These are phyloP conservation scores for Acrobasis suavella DNA, from an alignment of 2,888 invertebrate species.

Conservation along the genomic window DNA sequence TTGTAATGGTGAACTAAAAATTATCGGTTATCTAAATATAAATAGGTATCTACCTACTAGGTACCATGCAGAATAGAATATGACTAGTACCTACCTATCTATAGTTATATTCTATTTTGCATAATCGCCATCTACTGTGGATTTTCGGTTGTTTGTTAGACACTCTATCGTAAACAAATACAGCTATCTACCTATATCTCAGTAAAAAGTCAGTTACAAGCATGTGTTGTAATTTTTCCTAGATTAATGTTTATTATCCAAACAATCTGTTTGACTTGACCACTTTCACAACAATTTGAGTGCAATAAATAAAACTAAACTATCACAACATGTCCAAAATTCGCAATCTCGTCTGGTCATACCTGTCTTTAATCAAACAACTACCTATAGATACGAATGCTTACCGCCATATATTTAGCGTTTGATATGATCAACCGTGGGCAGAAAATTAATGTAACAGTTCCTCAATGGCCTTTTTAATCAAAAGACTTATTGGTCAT, in stretches of 20 bases:
- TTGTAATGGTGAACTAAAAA: no score
- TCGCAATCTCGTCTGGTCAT: conserved; percentile 10
- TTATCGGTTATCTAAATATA: no score
- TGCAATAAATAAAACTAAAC: conserved; percentile 8
- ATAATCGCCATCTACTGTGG: no score
- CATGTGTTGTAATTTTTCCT: not conserved
- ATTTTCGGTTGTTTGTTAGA: no score
- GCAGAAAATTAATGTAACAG: conserved; percentile 20
- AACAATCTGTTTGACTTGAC: not conserved
- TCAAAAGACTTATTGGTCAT: conserved; percentile 9
- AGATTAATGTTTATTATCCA: not conserved
- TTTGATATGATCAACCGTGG: conserved; percentile 13
- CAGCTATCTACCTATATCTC: no score
- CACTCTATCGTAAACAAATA: no score
- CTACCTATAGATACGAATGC: not conserved
- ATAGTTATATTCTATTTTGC: no score
- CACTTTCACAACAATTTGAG: conserved; percentile 2
- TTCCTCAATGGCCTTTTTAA: conserved; percentile 19
- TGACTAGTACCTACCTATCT: no score
- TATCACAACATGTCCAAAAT: conserved; percentile 8
- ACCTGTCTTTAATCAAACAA: conserved; percentile 5
- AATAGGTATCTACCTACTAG: no score
- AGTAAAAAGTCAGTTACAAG: no score
- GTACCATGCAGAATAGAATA: no score
- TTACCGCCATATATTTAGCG: conserved; percentile 8